Base-by-base conservation (phyloP, 2,888 invertebrate genomes). In the Hypercompe scribonia region DNA sequence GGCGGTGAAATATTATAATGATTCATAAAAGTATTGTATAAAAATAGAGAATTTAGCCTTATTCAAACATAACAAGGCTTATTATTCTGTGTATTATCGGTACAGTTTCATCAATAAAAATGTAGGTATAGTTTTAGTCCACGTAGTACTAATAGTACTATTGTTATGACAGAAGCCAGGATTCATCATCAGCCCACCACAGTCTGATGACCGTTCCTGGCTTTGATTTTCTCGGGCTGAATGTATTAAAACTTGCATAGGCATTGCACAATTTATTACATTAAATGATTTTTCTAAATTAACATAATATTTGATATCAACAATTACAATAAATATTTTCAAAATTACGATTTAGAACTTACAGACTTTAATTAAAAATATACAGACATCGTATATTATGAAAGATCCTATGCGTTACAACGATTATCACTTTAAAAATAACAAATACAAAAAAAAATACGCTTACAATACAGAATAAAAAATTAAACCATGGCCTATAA, bases 271-370 rank as follows among this genome's bases (percentile, higher is more conserved):
- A 79, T 61, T 78, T 76, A 80, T 78, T 73, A 71, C 78, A 78
- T 72, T 36, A 70, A 67, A 70, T 77, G 68, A 75, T 79, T 68
- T 68, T 77, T 76, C 77, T 76, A 81, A 77, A 73, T 74, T 78
- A 81, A 77, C 77, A 71, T 74, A 70, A 78, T 79, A 68, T 74
- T 73, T 74, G 66, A 77, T 73, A 72, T 72, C 76, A 84, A 84
- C 81, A 80, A 74, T 80, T 82, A 80, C 72, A 82, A 74, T 82
- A 82, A 78, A 84, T 76, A 79, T 76, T 80, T 81, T 72, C 74
- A 74, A 72, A 76, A 84, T 78, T 83, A 79, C 61, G 77, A 76
- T 75, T 74, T 82, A 84, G 54, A 70, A 65, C 70, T 78, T 75
- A 73, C 69, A 79, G 71, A 72, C 70, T 65, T 81, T 73, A 42